Conservation (phyloP, 2,113 vertebrate genomes). For the Cranoglanis bouderius region DNA sequence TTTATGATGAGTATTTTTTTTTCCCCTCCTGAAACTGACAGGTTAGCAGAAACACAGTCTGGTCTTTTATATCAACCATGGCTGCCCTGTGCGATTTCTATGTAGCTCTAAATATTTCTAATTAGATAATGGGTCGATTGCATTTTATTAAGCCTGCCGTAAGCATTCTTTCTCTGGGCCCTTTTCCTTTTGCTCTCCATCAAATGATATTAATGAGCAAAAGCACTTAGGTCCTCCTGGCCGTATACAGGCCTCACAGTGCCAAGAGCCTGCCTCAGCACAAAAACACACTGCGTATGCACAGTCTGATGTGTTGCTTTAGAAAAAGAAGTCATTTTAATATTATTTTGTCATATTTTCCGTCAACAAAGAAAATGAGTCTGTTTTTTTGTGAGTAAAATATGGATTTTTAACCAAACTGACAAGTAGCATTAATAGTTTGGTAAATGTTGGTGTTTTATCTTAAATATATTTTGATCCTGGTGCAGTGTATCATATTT, state of each 20-base stretch:
- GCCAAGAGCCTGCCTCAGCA: constrained; percentile 68
- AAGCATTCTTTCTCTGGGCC: constrained; percentile 66
- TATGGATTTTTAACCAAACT: not conserved
- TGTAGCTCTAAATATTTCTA: constrained; percentile 77
- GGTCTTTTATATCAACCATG: constrained; percentile 68
- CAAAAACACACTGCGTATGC: constrained; percentile 42
- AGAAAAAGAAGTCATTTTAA: constrained; percentile 8
- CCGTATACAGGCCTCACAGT: constrained; percentile 51
- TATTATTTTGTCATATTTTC: not conserved
- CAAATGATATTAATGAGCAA: constrained; percentile 68
- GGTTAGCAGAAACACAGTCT: constrained; percentile 54
- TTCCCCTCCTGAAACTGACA: constrained; percentile 53
- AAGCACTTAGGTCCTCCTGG: constrained; percentile 67
- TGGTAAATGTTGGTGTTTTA: not conserved
- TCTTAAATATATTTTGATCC: constrained; percentile 17
- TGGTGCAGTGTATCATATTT: constrained; percentile 30
- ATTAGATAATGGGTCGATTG: constrained; percentile 78
- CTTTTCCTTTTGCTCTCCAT: constrained; percentile 48
- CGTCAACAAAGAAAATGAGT: not conserved
- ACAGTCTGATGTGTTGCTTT: constrained; percentile 33
- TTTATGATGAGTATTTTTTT: constrained; percentile 62
- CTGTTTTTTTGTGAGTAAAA: not conserved
- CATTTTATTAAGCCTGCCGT: constrained; percentile 70
- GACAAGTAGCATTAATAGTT: constrained; percentile 18
- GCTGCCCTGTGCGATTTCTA: constrained; percentile 61